Evolutionary conservation across 2,797 vertebrate species (phyloP).

Genomic region (Tachyglossus aculeatus): DNA sequence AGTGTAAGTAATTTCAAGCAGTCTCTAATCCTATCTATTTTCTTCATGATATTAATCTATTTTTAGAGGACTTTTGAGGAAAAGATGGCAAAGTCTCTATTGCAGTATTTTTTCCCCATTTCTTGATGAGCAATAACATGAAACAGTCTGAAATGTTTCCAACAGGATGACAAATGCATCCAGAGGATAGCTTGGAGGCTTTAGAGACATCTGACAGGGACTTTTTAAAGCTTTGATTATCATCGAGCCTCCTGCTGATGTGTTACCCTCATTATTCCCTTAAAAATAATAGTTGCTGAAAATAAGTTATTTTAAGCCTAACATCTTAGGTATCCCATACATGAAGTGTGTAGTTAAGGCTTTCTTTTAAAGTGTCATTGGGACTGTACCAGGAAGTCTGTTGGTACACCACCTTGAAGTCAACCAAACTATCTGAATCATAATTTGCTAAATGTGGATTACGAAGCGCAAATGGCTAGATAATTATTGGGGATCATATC

Average conservation of each 20-base stretch:
- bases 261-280: background rate
- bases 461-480: too few species aligned
- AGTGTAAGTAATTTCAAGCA: background rate
- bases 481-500: too few species aligned
- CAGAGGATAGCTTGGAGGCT: background rate
- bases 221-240: background rate
- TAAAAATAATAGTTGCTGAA: background rate
- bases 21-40: background rate
- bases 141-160: conserved; percentile 2
- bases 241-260: background rate
- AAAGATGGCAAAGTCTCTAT: background rate
- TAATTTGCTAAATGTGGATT: too few species aligned
- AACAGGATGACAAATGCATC: background rate
- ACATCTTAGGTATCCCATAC: too few species aligned
- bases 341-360: too few species aligned
- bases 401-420: too few species aligned
- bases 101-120: background rate
- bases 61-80: background rate
- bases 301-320: too few species aligned
- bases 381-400: too few species aligned
- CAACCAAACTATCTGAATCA: too few species aligned
- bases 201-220: background rate
- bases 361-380: too few species aligned
- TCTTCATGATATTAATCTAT: background rate
- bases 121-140: background rate